Percentiles rank a stretch among this genome's conserved stretches.
These are phyloP conservation scores for Atherinomorus stipes DNA, from an alignment of 2,113 vertebrate genomes.

Conservation along the genomic window DNA sequence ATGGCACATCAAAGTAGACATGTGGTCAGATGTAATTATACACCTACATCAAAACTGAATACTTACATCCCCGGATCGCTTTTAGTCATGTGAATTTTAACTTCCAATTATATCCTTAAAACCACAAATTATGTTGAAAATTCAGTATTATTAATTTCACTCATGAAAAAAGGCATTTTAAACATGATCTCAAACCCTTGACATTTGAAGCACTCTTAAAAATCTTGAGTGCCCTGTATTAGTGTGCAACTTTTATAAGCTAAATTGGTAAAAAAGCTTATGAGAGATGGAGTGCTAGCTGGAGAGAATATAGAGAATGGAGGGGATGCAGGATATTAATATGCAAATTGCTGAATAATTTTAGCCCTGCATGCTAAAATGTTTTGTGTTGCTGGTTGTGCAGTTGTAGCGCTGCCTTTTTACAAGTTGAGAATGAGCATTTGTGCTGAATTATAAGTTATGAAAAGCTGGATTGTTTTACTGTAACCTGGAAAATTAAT, in stretches of 20 bases:
- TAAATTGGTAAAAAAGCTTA: slow-evolving; percentile 21
- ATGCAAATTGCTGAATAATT: slow-evolving; percentile 31
- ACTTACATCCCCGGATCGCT: background rate
- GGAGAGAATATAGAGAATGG: slow-evolving; percentile 5
- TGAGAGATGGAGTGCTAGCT: slow-evolving; percentile 5
- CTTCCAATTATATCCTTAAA: background rate
- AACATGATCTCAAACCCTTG: slow-evolving; percentile 18
- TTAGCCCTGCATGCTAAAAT: slow-evolving; percentile 6
- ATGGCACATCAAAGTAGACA: background rate
- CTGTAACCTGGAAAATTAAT: background rate
- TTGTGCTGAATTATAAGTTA: slow-evolving; percentile 2
- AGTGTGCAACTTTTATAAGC: slow-evolving; percentile 17
- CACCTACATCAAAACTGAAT: background rate
- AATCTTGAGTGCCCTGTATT: slow-evolving; percentile 30
- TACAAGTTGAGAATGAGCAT: background rate
- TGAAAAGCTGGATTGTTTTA: slow-evolving; percentile 3
- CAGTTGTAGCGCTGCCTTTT: background rate
- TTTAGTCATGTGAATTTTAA: background rate
- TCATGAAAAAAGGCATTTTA: slow-evolving; percentile 11
- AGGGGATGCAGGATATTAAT: slow-evolving; percentile 14
- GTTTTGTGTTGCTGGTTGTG: background rate
- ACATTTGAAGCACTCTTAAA: slow-evolving; percentile 26
- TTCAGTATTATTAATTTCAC: background rate
- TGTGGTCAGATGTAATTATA: background rate
- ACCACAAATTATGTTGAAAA: slow-evolving; percentile 1